These are phyloP conservation scores for Cardiocondyla obscurior DNA, from an alignment of 1,140 invertebrate species.

Conservation along the genomic window DNA sequence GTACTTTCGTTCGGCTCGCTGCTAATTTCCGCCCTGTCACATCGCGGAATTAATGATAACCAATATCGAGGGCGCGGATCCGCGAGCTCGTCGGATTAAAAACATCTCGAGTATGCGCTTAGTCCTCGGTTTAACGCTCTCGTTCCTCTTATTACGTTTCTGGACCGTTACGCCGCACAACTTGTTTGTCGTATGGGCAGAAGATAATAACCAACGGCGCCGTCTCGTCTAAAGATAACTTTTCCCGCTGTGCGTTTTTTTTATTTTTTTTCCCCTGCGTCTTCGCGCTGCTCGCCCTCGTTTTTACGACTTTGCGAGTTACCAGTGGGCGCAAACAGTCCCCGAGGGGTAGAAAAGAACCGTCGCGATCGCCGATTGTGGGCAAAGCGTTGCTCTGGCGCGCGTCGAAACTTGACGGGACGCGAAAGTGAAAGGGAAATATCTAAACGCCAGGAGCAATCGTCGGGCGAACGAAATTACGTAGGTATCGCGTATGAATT, in stretches of 20 bases:
- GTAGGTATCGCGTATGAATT: background rate
- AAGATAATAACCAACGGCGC: constrained; percentile 44
- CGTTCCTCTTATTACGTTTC: constrained; percentile 15
- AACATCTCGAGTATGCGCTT: background rate
- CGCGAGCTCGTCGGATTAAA: background rate
- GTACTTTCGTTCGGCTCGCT: background rate
- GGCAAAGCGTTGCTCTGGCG: no score
- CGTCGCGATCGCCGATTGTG: background rate
- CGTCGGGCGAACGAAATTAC: background rate
- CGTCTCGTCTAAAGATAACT: constrained; percentile 37
- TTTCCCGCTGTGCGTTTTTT: constrained; percentile 19
- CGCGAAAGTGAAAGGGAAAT: constrained; percentile 10
- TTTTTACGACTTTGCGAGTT: background rate
- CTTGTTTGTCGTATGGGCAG: constrained; percentile 37
- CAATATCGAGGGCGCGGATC: background rate
- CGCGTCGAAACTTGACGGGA: constrained; percentile 17
- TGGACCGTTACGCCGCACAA: constrained; percentile 6
- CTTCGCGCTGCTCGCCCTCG: background rate
- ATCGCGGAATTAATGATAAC: constrained; percentile 13
- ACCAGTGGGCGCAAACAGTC: background rate
- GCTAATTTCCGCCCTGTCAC: constrained; percentile 11
- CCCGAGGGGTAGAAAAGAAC: background rate
- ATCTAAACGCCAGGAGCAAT: background rate
- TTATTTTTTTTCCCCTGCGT: constrained; percentile 25
- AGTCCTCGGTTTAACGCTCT: constrained; percentile 18